Base-by-base conservation (phyloP, 2,797 vertebrate species). In the Miichthys miiuy region DNA sequence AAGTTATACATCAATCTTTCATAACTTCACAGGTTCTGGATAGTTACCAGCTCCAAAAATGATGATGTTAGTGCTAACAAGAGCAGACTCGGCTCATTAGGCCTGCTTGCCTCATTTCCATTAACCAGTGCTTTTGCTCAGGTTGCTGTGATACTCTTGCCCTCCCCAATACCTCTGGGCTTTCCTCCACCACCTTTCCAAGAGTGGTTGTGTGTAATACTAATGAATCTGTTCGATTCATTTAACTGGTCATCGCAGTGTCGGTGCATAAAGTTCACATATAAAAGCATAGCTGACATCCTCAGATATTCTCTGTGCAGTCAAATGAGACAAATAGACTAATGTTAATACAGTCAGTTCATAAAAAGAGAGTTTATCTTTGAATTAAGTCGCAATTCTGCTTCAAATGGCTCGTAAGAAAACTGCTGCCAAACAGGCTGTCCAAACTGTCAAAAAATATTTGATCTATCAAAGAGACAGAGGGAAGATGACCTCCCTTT, bases 11-110 rank as follows among this genome's bases (percentile, higher is more conserved):
- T 34, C 50, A 13, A 72, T 34, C 11, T 52, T 63, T 70, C 13
- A 41, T 27, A 54, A 63, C 27, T 41, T 60, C 57, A 47, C 80
- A 73, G 68, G 55, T 58, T 44, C 56, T 13, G 48, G 14, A 23
- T 23, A 14, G 11, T 55, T 64, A 44, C 27, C 63, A 17, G 54
- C 17, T 23, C 13, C 17, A 11, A 46, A 46, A 18, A 65, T 60
- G 27, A 79, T 14, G 42, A 20, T 77, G 65, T 79, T 72, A 34
- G 21, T 16, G 23, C 38, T 68, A 71, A 70, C 46, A 23, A 44
- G 50, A 51, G 50, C 64, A 63, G 60, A 48, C 25, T 63, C 51
- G 6, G 62, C 72, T 88, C 67, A 79, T 81, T 84, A 75, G 18
- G 77, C 34, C 44, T 47, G 48, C 63, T 55, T 0, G 16, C 46